A percentile compares a stretch with the other conserved stretches of the same genome.
phyloP scores from a whole-genome alignment of 2,113 vertebrate genomes.

The Nothocercus nigrocapillus region DNA sequence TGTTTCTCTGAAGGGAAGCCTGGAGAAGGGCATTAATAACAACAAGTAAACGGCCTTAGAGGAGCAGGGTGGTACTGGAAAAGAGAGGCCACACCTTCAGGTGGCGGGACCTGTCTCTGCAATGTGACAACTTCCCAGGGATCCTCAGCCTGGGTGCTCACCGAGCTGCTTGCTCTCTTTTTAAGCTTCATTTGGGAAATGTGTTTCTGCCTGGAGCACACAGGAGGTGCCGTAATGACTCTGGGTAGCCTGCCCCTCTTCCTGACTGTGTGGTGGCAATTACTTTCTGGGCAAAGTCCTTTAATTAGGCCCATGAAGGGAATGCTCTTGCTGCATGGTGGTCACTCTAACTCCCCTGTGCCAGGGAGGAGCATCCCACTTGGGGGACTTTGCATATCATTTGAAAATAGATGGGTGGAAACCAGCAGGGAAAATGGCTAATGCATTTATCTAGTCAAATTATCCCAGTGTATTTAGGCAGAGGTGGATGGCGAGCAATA shows the following conservation, averaged over 20 bases:
- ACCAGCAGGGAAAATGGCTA: neutral
- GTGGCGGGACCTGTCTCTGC: fast-evolving
- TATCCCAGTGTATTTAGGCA: neutral
- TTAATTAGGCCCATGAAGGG: neutral
- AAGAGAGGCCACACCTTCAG: neutral
- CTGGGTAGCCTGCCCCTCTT: neutral
- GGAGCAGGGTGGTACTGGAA: neutral
- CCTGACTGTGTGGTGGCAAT: neutral
- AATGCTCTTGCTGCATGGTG: neutral
- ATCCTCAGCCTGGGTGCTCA: neutral
- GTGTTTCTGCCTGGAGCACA: neutral
- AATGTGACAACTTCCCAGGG: neutral
- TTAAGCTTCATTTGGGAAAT: neutral
- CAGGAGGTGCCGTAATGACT: neutral
- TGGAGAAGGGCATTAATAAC: neutral
- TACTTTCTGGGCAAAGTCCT: neutral
- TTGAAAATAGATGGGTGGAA: neutral
- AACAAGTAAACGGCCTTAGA: neutral
- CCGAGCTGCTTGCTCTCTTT: neutral
- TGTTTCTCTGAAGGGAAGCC: neutral
- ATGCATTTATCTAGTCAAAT: neutral
- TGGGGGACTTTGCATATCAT: neutral
- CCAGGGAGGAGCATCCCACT: neutral
- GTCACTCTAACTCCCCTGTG: neutral
- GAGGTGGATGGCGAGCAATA: neutral